Percentiles rank a stretch among this genome's conserved stretches.
Conservation (phyloP, 2,113 vertebrate genomes). For the Urocynchramus pylzowi region DNA sequence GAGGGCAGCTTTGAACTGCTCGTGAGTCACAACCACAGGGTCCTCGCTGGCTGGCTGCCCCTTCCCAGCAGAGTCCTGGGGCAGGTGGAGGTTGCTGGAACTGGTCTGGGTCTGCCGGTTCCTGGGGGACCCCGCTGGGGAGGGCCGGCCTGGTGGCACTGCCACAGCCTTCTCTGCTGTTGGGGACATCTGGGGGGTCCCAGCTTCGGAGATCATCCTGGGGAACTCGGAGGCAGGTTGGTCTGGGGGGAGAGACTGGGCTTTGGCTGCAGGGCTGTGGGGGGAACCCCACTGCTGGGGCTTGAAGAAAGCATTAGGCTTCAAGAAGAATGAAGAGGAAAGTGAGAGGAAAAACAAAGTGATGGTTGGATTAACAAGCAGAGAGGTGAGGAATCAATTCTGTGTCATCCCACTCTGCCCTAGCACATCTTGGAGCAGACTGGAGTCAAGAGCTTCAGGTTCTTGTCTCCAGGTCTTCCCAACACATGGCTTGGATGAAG, state of each 20-base stretch:
- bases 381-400: background rate
- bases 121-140: constrained; percentile 87
- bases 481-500: background rate
- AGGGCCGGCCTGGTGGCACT: constrained; percentile 83
- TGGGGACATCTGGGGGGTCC: constrained; percentile 68
- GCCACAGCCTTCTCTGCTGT: background rate
- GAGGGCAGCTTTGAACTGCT: constrained; percentile 96
- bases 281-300: constrained; percentile 67
- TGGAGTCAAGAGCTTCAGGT: background rate
- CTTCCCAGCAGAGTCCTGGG: constrained; percentile 78
- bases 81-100: constrained; percentile 86
- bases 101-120: constrained; percentile 87
- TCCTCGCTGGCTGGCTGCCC: constrained; percentile 73
- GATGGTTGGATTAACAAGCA: background rate
- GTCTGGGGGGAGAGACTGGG: constrained; percentile 74
- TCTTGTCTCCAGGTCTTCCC: background rate
- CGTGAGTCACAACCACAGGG: constrained; percentile 88
- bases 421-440: background rate
- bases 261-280: constrained; percentile 67
- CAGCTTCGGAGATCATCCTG: constrained; percentile 55
- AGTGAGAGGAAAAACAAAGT: background rate
- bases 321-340: background rate
- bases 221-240: constrained; percentile 59
- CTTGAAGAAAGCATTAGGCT: constrained; percentile 69
- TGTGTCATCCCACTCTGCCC: no score